A percentile compares a stretch with the other conserved stretches of the same genome.
These are phyloP conservation scores for Coccyzus lansbergi DNA, from an alignment of 2,797 vertebrate genomes.

Conservation along the genomic window DNA sequence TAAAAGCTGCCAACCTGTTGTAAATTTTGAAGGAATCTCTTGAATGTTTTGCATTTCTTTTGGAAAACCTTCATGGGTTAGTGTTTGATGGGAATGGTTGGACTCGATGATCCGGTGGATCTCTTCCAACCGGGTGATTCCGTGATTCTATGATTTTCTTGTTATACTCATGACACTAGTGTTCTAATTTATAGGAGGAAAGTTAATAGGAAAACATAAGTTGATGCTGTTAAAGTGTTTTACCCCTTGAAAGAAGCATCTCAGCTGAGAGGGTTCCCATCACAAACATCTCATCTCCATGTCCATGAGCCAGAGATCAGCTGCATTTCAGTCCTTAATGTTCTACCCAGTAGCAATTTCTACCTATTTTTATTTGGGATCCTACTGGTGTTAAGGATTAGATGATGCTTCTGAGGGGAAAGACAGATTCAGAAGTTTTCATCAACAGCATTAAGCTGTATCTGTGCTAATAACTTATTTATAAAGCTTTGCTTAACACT, in stretches of 20 bases:
- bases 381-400: background rate
- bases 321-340: background rate
- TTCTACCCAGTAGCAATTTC: background rate
- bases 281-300: background rate
- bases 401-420: background rate
- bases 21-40: background rate
- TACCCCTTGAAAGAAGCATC: background rate
- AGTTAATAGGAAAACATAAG: background rate
- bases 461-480: background rate
- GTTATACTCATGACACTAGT: background rate
- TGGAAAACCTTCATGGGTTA: background rate
- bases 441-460: background rate
- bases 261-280: background rate
- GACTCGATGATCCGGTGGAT: too few species aligned
- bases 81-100: too few species aligned
- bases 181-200: background rate
- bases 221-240: background rate
- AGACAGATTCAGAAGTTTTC: background rate
- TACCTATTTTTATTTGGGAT: background rate
- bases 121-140: too few species aligned
- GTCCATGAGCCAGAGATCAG: background rate
- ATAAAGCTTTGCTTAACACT: background rate
- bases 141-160: too few species aligned
- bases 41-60: background rate
- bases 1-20: background rate